Percentiles rank a stretch among this genome's conserved stretches.
Conservation (phyloP, 2,888 invertebrate genomes). For the Diarsia rubi region DNA sequence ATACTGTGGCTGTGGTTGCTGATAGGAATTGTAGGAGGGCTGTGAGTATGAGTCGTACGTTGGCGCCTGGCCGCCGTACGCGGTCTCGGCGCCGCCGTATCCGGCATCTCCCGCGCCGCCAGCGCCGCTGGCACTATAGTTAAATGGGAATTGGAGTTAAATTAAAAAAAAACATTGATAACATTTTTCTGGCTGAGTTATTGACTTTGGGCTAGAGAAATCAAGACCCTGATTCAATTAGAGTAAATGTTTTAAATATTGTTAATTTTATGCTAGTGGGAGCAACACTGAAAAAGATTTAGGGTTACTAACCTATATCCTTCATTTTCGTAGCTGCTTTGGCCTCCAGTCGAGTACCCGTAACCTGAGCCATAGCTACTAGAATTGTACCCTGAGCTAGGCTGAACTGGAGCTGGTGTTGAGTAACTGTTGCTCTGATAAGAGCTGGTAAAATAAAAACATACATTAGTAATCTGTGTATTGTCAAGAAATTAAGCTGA, state of each 20-base stretch:
- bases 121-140: conserved; percentile 67
- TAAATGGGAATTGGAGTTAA: background rate
- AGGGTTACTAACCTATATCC: conserved; percentile 79
- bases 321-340: conserved; percentile 84
- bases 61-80: conserved; percentile 80
- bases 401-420: conserved; percentile 78
- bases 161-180: background rate
- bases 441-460: conserved; percentile 72
- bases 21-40: conserved; percentile 83
- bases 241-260: background rate
- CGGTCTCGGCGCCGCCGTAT: conserved; percentile 83
- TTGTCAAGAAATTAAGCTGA: background rate
- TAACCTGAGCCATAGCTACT: conserved; percentile 81
- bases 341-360: conserved; percentile 83
- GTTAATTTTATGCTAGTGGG: background rate
- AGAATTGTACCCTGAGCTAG: conserved; percentile 80
- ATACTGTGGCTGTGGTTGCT: conserved; percentile 83
- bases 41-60: conserved; percentile 85
- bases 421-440: conserved; percentile 84
- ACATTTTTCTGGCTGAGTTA: background rate
- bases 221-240: background rate
- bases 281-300: conserved; percentile 4
- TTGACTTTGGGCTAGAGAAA: background rate
- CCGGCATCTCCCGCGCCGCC: conserved; percentile 86
- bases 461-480: conserved; percentile 5